Percentiles rank a stretch among this genome's conserved stretches.
Conservation (phyloP, 1,140 invertebrate species). For the Cephus cinctus region DNA sequence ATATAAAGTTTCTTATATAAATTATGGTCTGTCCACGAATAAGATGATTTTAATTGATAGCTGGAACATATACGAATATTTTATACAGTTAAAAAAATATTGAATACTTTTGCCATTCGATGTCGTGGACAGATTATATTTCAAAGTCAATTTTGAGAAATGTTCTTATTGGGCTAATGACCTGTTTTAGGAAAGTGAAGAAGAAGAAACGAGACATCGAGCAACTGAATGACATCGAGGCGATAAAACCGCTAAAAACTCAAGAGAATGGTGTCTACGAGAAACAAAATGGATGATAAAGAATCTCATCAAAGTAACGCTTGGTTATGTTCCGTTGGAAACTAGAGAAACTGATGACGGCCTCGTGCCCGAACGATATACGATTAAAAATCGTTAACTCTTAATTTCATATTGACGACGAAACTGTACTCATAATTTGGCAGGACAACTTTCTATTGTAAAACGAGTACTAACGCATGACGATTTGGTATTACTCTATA, state of each 20-base stretch:
- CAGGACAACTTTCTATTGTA: not conserved
- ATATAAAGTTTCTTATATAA: no score
- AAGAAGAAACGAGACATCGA: conserved; percentile 30
- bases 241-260: conserved; percentile 38
- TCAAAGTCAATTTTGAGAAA: no score
- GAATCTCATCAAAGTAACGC: not conserved
- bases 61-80: conserved; percentile 5
- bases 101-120: no score
- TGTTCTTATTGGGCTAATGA: no score
- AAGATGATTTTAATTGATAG: not conserved
- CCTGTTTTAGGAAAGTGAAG: conserved; percentile 23
- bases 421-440: not conserved
- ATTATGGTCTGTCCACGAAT: not conserved
- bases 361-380: not conserved
- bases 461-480: no score
- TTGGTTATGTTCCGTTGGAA: not conserved
- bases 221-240: conserved; percentile 31
- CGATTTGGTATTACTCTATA: no score
- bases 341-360: not conserved
- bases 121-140: no score
- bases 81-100: conserved; percentile 1
- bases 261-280: conserved; percentile 43
- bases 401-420: not conserved
- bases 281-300: conserved; percentile 40
- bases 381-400: no score